These are phyloP conservation scores for Brachionus rubens DNA, from an alignment of 1,140 invertebrate genomes.

Conservation along the genomic window DNA sequence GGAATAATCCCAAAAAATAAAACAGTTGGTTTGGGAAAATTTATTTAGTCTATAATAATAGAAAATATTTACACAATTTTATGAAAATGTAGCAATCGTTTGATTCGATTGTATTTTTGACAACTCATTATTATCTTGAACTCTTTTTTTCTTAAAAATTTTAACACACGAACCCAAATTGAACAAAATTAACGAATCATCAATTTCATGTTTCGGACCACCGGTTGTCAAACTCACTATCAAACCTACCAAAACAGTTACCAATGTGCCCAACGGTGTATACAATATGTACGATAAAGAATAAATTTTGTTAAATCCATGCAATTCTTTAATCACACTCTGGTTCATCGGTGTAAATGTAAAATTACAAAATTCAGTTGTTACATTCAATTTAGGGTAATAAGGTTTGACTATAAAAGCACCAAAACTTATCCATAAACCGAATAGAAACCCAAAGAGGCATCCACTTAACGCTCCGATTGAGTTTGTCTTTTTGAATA, in stretches of 20 bases:
- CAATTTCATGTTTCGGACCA: background rate
- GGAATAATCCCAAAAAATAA: too few relatives aligned
- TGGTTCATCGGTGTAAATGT: background rate
- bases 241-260: constrained; percentile 65
- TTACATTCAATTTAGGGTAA: constrained; percentile 19
- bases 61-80: too few relatives aligned
- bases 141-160: too few relatives aligned
- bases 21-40: too few relatives aligned
- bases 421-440: constrained; percentile 37
- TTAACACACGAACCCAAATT: too few relatives aligned
- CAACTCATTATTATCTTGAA: too few relatives aligned
- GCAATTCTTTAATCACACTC: background rate
- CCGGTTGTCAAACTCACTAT: constrained; percentile 68
- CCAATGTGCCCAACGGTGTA: constrained; percentile 70
- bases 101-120: too few relatives aligned
- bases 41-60: too few relatives aligned
- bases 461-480: constrained; percentile 50
- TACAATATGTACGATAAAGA: constrained; percentile 80
- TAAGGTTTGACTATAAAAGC: background rate
- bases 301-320: constrained; percentile 63
- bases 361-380: constrained; percentile 22
- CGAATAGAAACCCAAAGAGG: constrained; percentile 49
- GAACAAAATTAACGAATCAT: background rate
- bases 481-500: background rate
- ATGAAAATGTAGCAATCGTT: too few relatives aligned